Percentiles rank a stretch among this genome's conserved stretches.
Conservation (phyloP, 2,797 vertebrate species). For the Hoplostethus atlanticus region DNA sequence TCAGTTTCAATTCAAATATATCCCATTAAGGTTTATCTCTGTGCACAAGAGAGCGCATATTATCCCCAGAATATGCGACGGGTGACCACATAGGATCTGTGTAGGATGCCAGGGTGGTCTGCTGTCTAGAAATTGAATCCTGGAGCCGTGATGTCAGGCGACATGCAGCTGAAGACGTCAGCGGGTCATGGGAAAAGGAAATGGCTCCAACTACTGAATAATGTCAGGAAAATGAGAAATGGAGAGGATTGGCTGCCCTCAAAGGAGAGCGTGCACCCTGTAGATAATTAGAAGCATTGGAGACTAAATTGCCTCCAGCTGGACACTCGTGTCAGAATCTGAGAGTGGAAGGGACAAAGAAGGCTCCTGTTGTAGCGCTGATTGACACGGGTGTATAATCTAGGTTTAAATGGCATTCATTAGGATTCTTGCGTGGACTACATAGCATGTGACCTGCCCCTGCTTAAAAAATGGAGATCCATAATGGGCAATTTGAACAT, state of each 20-base stretch:
- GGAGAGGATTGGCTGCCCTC: slow-evolving; percentile 51
- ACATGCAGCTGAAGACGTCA: slow-evolving; percentile 65
- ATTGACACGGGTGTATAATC: slow-evolving; percentile 44
- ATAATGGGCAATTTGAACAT: slow-evolving; percentile 39
- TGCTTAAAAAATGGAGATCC: slow-evolving; percentile 16
- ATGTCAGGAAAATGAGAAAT: slow-evolving; percentile 71
- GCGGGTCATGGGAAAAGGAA: slow-evolving; percentile 75
- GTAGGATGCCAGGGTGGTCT: slow-evolving; percentile 67
- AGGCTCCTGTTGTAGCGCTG: slow-evolving; percentile 26
- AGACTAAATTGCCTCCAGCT: slow-evolving; percentile 79
- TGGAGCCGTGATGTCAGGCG: slow-evolving; percentile 73
- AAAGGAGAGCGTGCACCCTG: slow-evolving; percentile 40
- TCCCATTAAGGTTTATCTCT: slow-evolving; percentile 32
- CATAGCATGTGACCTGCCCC: slow-evolving; percentile 39
- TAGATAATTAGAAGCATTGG: slow-evolving; percentile 67
- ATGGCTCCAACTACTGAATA: slow-evolving; percentile 67
- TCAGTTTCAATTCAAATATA: slow-evolving; percentile 53
- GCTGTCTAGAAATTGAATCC: slow-evolving; percentile 74
- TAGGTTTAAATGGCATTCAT: slow-evolving; percentile 37
- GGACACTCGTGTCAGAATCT: slow-evolving; percentile 49
- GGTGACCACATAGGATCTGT: slow-evolving; percentile 58
- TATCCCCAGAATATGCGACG: slow-evolving; percentile 19
- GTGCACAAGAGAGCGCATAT: slow-evolving; percentile 20
- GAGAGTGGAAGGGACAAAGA: slow-evolving; percentile 37
- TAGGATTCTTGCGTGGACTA: slow-evolving; percentile 46